Evolutionary conservation across 2,888 invertebrate genomes (phyloP).

Genomic region (Xestia xanthographa): DNA sequence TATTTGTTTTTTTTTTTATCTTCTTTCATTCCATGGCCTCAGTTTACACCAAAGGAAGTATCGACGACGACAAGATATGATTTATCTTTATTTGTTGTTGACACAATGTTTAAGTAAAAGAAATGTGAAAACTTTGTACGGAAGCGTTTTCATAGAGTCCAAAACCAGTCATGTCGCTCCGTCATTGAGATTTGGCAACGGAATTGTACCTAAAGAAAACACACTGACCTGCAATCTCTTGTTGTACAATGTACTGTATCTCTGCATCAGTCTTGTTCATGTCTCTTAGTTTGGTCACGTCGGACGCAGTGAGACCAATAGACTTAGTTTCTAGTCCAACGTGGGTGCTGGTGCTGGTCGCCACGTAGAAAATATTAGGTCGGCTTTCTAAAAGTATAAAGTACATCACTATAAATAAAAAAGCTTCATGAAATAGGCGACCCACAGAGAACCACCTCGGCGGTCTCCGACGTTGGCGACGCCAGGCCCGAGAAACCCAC

Average conservation of each 20-base stretch:
- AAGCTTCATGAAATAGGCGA: neutral
- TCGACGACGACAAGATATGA: too few species aligned
- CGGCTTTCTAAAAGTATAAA: conserved; percentile 13
- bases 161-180: neutral
- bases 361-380: neutral
- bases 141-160: neutral
- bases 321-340: conserved; percentile 21
- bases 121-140: neutral
- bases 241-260: conserved; percentile 38
- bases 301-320: conserved; percentile 44
- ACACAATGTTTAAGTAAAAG: too few species aligned
- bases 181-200: neutral
- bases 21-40: too few species aligned
- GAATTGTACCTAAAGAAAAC: neutral
- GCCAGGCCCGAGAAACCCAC: neutral
- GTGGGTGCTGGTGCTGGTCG: conserved; percentile 44
- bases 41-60: too few species aligned
- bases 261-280: conserved; percentile 35
- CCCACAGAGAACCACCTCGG: neutral
- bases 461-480: neutral
- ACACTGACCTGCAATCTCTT: conserved; percentile 17
- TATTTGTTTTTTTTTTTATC: neutral
- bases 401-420: neutral
- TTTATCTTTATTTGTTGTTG: neutral
- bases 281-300: neutral